Conservation (phyloP, 2,888 invertebrate genomes). For the Sarcophaga variegata region DNA sequence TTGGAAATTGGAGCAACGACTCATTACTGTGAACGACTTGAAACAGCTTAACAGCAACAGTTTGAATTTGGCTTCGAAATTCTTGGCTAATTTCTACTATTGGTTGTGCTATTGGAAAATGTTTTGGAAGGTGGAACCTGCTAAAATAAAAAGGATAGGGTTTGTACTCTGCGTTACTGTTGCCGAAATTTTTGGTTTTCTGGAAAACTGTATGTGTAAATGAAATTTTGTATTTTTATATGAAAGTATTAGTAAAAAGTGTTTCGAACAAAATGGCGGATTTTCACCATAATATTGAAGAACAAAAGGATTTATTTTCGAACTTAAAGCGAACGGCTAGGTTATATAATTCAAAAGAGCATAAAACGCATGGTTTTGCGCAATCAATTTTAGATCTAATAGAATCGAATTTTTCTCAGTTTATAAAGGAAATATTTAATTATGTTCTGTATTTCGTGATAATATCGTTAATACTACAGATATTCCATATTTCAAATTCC, state of each 20-base stretch:
- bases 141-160: background rate
- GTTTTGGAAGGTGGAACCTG: background rate
- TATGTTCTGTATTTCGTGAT: too few relatives aligned
- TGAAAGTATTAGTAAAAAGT: too few relatives aligned
- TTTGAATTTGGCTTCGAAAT: too few relatives aligned
- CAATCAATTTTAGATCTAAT: slow-evolving; percentile 5
- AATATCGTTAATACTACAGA: too few relatives aligned
- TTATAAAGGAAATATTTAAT: background rate
- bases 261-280: slow-evolving; percentile 2
- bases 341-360: slow-evolving; percentile 7
- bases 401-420: slow-evolving; percentile 19
- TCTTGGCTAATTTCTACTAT: too few relatives aligned
- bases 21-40: too few relatives aligned
- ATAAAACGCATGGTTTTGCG: slow-evolving; percentile 13
- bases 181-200: slow-evolving; percentile 9
- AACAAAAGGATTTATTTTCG: background rate
- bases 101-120: too few relatives aligned
- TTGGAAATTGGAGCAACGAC: too few relatives aligned
- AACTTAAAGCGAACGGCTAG: background rate
- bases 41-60: too few relatives aligned
- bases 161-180: slow-evolving; percentile 21
- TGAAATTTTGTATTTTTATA: background rate
- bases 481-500: too few relatives aligned
- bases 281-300: slow-evolving; percentile 12
- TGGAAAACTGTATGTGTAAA: slow-evolving; percentile 20